Percentiles rank a stretch among this genome's conserved stretches.
phyloP scores from a whole-genome alignment of 2,888 invertebrate genomes.

The Mesopsocus fuscifrons region DNA sequence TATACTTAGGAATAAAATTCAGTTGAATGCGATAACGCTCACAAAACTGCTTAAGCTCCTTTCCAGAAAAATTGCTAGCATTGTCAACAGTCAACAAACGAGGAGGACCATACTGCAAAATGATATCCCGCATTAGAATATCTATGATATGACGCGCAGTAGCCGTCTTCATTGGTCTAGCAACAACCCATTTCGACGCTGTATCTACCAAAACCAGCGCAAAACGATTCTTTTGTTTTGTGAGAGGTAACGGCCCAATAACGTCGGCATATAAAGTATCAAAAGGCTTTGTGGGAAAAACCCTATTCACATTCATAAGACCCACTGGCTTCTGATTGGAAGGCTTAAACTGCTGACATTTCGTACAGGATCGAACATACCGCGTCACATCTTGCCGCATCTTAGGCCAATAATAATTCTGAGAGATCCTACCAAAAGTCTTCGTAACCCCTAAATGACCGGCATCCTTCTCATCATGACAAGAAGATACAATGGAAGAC shows the following conservation, averaged over 20 bases:
- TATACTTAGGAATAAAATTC: background rate
- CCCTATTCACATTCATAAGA: slow-evolving; percentile 11
- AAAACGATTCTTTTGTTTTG: slow-evolving; percentile 11
- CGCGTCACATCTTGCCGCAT: slow-evolving; percentile 15
- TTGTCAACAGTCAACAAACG: slow-evolving; percentile 16
- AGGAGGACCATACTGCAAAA: slow-evolving; percentile 16
- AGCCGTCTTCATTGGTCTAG: slow-evolving; percentile 15
- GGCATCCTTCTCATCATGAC: background rate
- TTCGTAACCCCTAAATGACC: background rate
- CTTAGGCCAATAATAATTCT: slow-evolving; percentile 17
- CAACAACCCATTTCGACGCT: slow-evolving; percentile 18
- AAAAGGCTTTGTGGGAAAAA: background rate
- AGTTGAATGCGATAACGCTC: slow-evolving; percentile 10
- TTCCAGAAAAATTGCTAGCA: slow-evolving; percentile 16
- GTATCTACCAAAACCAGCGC: slow-evolving; percentile 18
- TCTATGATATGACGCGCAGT: slow-evolving; percentile 13
- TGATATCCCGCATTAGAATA: slow-evolving; percentile 13
- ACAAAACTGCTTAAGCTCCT: slow-evolving; percentile 11
- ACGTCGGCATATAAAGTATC: background rate
- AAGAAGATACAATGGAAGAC: background rate
- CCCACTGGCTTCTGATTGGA: slow-evolving; percentile 11
- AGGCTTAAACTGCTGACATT: slow-evolving; percentile 15
- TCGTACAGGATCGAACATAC: slow-evolving; percentile 14
- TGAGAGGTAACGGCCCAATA: slow-evolving; percentile 15
- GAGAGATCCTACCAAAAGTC: slow-evolving; percentile 1